Percentiles rank a stretch among this genome's conserved stretches.
Conservation (phyloP, 2,797 vertebrate species). For the Chelon labrosus region DNA sequence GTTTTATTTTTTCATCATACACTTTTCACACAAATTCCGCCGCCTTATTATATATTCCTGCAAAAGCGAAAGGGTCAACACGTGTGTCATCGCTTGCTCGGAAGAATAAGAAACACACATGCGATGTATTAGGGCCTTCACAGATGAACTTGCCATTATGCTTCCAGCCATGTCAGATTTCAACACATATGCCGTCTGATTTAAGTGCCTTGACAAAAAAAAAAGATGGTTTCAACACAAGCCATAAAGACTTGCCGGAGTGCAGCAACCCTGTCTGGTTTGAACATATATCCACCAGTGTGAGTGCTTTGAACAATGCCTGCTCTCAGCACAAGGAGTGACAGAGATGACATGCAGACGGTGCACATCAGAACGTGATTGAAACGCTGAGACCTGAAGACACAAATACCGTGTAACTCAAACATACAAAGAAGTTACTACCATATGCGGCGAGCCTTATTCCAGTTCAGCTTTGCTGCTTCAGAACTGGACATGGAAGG, state of each 20-base stretch:
- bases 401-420: conserved; percentile 30
- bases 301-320: conserved; percentile 66
- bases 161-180: conserved; percentile 50
- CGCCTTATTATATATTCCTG: conserved; percentile 19
- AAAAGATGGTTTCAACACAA: conserved; percentile 45
- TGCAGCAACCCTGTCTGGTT: conserved; percentile 45
- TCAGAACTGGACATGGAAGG: background rate
- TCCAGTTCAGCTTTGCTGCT: conserved; percentile 3
- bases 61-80: conserved; percentile 18
- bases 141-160: conserved; percentile 37
- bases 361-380: conserved; percentile 52
- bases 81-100: conserved; percentile 21
- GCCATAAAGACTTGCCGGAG: conserved; percentile 30
- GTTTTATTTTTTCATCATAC: background rate
- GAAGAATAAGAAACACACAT: conserved; percentile 47
- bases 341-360: conserved; percentile 69
- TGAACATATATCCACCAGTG: conserved; percentile 45
- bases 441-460: conserved; percentile 19
- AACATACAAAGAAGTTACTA: conserved; percentile 33
- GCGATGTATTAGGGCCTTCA: conserved; percentile 28
- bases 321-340: conserved; percentile 61
- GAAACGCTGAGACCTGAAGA: conserved; percentile 30
- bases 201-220: conserved; percentile 42
- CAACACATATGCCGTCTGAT: conserved; percentile 51
- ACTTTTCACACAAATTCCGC: background rate